Percentiles rank a stretch among this genome's conserved stretches.
phyloP scores from a whole-genome alignment of 2,113 vertebrate species.

The Lutjanus erythropterus region DNA sequence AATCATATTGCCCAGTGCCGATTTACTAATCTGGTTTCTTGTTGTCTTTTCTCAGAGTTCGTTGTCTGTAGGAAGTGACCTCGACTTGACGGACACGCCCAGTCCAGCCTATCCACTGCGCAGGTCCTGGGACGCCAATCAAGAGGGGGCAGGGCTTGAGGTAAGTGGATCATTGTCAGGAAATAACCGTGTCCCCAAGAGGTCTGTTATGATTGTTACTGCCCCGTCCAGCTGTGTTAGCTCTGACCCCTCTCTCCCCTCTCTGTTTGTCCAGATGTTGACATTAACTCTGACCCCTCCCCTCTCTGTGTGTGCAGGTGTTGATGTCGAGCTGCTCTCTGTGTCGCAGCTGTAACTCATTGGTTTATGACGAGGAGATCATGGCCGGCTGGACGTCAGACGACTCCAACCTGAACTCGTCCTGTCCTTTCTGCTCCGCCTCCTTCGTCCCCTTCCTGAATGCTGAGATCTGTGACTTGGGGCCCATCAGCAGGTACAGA shows the following conservation, averaged over 20 bases:
- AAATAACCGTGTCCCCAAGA: too few species aligned
- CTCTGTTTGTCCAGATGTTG: too few species aligned
- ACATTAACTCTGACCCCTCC: background rate
- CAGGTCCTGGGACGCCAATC: conserved; percentile 85
- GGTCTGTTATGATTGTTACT: too few species aligned
- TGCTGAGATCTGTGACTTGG: conserved; percentile 89
- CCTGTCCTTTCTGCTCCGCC: conserved; percentile 90
- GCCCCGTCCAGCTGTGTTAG: too few species aligned
- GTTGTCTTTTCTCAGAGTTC: conserved; percentile 86
- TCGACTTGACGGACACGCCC: conserved; percentile 88
- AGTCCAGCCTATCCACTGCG: conserved; percentile 81
- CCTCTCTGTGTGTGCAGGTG: conserved; percentile 82
- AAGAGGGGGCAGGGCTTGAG: conserved; percentile 86
- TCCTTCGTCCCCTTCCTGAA: conserved; percentile 93
- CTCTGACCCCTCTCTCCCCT: background rate
- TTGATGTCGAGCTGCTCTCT: conserved; percentile 92
- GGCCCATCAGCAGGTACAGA: conserved; percentile 79
- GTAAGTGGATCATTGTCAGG: conserved; percentile 65
- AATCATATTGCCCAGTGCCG: too few species aligned
- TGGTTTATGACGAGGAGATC: conserved; percentile 96
- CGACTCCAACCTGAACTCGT: conserved; percentile 95
- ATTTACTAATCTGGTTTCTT: background rate
- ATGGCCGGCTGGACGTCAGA: conserved; percentile 97
- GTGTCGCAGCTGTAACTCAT: conserved; percentile 88
- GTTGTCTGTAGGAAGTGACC: conserved; percentile 90